Evolutionary conservation across 2,888 invertebrate genomes (phyloP), one percentile per base, ranked within the genome.

Genomic region (Agrilus biguttatus): DNA sequence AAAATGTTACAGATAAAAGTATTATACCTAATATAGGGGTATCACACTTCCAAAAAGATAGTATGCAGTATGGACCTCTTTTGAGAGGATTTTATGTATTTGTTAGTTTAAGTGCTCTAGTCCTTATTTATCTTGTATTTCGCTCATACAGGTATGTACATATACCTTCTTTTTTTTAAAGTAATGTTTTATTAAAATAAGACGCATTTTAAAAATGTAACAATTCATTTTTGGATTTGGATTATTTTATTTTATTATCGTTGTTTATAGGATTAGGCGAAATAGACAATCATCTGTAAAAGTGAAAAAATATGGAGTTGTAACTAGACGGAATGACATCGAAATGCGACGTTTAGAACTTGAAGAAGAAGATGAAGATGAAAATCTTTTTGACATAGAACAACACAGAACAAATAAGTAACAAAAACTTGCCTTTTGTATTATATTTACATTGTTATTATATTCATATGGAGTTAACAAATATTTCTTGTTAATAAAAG

Each of bases 271-370:
- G 37, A 48, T 55, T 40, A 45, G 53, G n/a, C 50, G 44, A 39
- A 51, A 53, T 32, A 45, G 45, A 33, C 51, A 50, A 40, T 51
- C 54, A 12, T 49, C 53, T 8, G 47, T 54, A 13, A 55, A 58
- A 36, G 56, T 66, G 17, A 51, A 55, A 43, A 67, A 65, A 52
- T 67, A 67, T 51, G 67, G 67, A 5, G 56, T 66, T 14, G 53
- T 59, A 45, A 53, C 61, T n/a, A 56, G 57, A 43, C 54, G 63
- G 47, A 59, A 56, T 36, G 66, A 67, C 51, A 54, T 66, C 14
- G 66, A 67, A 56, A 66, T 67, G 66, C 55, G 58, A 40, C 67
- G 63, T 14, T 51, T 67, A 44, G 65, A 64, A n/a, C 51, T 67
- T 17, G 61, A 61, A 41, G 65, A 65, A 41, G 65, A 65, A 40